These are phyloP conservation scores for Xanthia icteritia DNA, from an alignment of 2,888 invertebrate species.

Conservation along the genomic window DNA sequence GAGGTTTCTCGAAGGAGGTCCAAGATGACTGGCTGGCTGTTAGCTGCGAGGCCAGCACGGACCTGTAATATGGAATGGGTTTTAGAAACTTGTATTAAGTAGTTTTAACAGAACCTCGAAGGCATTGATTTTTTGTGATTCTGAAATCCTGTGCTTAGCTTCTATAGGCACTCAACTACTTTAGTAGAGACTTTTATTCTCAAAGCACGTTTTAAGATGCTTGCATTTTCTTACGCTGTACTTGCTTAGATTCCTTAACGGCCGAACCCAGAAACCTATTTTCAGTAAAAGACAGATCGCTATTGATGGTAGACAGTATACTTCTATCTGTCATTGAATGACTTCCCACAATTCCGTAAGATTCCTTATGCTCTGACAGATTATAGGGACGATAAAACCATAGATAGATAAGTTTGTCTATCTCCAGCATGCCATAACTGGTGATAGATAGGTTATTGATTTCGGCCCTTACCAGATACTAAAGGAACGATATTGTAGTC, in stretches of 20 bases:
- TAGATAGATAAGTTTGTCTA: too few relatives aligned
- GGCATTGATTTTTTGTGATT: background rate
- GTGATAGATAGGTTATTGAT: too few relatives aligned
- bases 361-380: too few relatives aligned
- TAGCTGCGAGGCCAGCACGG: slow-evolving; percentile 90
- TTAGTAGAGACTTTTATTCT: slow-evolving; percentile 14
- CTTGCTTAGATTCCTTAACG: slow-evolving; percentile 14
- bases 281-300: too few relatives aligned
- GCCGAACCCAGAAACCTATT: too few relatives aligned
- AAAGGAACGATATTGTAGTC: background rate
- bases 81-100: background rate
- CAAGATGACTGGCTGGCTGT: slow-evolving; percentile 91
- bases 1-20: slow-evolving; percentile 90
- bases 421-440: too few relatives aligned
- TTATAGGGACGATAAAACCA: too few relatives aligned
- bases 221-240: slow-evolving; percentile 23
- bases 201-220: slow-evolving; percentile 41
- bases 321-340: too few relatives aligned
- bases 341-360: too few relatives aligned
- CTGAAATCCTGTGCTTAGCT: background rate
- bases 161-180: slow-evolving; percentile 1
- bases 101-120: background rate
- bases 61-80: slow-evolving; percentile 71
- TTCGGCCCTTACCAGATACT: background rate
- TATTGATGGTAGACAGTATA: too few relatives aligned